Percentiles rank a stretch among this genome's conserved stretches.
Conservation (phyloP, 2,888 invertebrate genomes). For the Pecten maximus region DNA sequence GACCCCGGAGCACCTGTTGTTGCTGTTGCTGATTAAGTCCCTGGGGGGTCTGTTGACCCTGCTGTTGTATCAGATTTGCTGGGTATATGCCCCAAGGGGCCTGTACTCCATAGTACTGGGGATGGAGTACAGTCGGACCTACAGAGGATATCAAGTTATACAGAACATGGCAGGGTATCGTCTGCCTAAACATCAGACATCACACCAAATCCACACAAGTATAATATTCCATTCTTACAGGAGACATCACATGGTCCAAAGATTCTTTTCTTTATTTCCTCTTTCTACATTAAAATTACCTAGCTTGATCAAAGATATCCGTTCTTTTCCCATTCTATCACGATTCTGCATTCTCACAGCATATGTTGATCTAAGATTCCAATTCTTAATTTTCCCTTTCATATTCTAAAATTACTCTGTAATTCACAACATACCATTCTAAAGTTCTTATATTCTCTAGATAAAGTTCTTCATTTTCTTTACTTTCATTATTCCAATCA, state of each 20-base stretch:
- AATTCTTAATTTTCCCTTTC: too few relatives aligned
- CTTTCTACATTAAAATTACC: too few relatives aligned
- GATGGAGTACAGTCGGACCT: conserved; percentile 86
- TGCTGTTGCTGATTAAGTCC: conserved; percentile 83
- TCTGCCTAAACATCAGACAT: background rate
- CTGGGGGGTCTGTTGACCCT: conserved; percentile 75
- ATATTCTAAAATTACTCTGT: too few relatives aligned
- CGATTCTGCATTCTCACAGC: too few relatives aligned
- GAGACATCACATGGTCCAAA: background rate
- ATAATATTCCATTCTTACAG: background rate
- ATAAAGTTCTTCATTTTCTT: too few relatives aligned
- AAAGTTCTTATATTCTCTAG: too few relatives aligned
- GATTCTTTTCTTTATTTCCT: too few relatives aligned
- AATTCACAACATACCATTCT: too few relatives aligned
- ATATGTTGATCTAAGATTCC: too few relatives aligned
- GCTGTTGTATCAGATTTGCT: conserved; percentile 83
- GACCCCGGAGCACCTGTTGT: conserved; percentile 83
- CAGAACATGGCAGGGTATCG: background rate
- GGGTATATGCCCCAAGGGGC: conserved; percentile 97
- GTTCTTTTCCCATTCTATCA: too few relatives aligned
- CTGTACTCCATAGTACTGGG: conserved; percentile 94
- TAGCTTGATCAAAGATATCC: too few relatives aligned
- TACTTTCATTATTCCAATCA: too few relatives aligned
- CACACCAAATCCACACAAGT: background rate
- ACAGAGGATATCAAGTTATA: conserved; percentile 28